phyloP scores from a whole-genome alignment of 2,888 invertebrate genomes.

The Candidula unifasciata region DNA sequence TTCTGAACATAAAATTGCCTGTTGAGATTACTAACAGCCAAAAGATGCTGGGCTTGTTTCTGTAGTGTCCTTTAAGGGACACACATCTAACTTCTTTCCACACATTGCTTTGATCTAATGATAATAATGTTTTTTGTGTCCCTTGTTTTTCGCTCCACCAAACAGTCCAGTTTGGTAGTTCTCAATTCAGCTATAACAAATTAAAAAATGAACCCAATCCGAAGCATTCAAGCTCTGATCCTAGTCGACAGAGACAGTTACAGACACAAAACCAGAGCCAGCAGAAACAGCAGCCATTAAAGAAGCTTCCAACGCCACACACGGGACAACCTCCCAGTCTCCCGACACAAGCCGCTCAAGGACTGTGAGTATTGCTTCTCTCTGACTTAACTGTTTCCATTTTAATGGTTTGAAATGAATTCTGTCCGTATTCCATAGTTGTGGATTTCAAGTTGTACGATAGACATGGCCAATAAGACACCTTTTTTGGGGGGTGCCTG shows the following conservation, averaged over 20 bases:
- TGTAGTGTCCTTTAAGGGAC: background rate
- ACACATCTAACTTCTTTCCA: background rate
- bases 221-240: slow-evolving; percentile 37
- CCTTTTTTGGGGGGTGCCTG: no score
- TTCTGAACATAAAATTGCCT: background rate
- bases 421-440: no score
- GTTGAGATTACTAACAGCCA: background rate
- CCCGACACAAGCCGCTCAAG: no score
- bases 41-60: no score
- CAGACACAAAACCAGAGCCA: background rate
- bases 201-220: slow-evolving; percentile 84
- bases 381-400: no score
- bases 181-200: slow-evolving; percentile 82
- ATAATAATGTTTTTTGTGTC: no score
- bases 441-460: no score
- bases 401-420: no score
- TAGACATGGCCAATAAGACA: no score
- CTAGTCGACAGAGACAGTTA: slow-evolving; percentile 17
- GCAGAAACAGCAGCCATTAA: background rate
- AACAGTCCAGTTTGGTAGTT: slow-evolving; percentile 52
- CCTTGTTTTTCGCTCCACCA: background rate
- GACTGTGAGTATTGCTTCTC: background rate
- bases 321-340: background rate
- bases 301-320: background rate
- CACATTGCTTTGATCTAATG: no score